phyloP scores from a whole-genome alignment of 2,113 vertebrate genomes.

The Esox niger region DNA sequence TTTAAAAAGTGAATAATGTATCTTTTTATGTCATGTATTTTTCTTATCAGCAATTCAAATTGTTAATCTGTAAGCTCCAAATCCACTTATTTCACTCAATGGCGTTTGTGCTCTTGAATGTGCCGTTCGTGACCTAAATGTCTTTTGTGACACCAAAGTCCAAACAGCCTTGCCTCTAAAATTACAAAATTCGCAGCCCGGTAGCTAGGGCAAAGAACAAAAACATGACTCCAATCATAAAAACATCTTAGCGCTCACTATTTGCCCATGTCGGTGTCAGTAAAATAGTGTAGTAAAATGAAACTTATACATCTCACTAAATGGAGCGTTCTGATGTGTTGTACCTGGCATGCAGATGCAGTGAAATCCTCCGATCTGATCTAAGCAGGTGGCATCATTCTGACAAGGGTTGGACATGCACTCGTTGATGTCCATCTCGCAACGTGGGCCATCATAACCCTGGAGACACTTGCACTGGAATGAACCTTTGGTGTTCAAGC shows the following conservation, averaged over 20 bases:
- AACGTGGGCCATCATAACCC: conserved; percentile 90
- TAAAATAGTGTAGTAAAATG: too few relatives aligned
- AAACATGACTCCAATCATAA: background rate
- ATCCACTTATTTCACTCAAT: too few relatives aligned
- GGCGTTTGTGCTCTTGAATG: too few relatives aligned
- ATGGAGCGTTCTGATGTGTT: background rate
- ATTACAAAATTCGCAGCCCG: too few relatives aligned
- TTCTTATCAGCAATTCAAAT: too few relatives aligned
- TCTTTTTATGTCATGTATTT: too few relatives aligned
- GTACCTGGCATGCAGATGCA: conserved; percentile 97
- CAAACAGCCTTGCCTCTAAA: too few relatives aligned
- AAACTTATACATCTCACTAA: background rate
- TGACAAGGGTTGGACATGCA: conserved; percentile 95
- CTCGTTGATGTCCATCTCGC: conserved; percentile 93
- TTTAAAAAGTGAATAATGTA: too few relatives aligned
- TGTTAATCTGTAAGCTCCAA: too few relatives aligned
- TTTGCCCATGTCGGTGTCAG: background rate
- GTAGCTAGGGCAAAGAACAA: background rate
- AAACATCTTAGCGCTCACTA: background rate
- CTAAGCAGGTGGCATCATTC: conserved; percentile 93
- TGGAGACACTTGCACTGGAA: conserved; percentile 92
- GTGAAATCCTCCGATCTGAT: conserved; percentile 94
- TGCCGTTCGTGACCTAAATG: too few relatives aligned
- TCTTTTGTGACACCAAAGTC: too few relatives aligned
- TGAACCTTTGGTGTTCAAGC: conserved; percentile 94